These are phyloP conservation scores for Ptychodera flava DNA, from an alignment of 35 echinoderm and acorn worm genomes.

Conservation along the genomic window DNA sequence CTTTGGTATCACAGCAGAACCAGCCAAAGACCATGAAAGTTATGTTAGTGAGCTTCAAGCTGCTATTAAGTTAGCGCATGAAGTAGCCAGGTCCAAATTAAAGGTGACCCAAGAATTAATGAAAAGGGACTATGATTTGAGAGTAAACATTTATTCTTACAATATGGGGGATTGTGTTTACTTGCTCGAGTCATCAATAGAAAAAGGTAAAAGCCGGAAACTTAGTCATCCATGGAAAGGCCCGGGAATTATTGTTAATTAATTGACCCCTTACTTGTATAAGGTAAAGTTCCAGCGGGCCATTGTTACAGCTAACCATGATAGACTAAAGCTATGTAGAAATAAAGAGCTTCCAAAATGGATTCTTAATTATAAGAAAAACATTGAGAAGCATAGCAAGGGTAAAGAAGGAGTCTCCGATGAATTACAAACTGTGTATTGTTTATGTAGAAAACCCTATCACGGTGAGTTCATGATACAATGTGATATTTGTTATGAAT, in stretches of 20 bases:
- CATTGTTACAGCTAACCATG: slow-evolving; percentile 20
- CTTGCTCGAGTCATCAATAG: not conserved
- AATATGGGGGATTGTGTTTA: slow-evolving; percentile 2
- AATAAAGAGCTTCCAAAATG: not conserved
- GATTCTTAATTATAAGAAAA: not conserved
- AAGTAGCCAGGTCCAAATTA: not conserved
- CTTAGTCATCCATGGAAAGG: slow-evolving; percentile 4
- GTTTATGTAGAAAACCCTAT: not conserved
- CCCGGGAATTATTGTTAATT: slow-evolving; percentile 12
- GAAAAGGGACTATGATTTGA: slow-evolving; percentile 18
- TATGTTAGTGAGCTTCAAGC: not conserved
- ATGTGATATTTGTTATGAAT: not conserved
- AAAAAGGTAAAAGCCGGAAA: not conserved
- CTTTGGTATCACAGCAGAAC: slow-evolving; percentile 10
- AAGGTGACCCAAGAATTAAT: slow-evolving; percentile 1
- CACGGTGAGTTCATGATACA: not conserved
- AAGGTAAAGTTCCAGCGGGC: slow-evolving; percentile 18
- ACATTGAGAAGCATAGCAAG: not conserved
- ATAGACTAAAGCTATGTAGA: slow-evolving; percentile 26
- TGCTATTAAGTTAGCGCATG: not conserved
- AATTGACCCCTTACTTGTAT: slow-evolving; percentile 9
- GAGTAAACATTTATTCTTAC: not conserved
- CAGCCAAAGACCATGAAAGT: not conserved
- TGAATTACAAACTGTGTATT: slow-evolving; percentile 10
- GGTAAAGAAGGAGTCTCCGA: not conserved